Conservation (phyloP, 2,797 vertebrate species). For the Siniperca undulata region DNA sequence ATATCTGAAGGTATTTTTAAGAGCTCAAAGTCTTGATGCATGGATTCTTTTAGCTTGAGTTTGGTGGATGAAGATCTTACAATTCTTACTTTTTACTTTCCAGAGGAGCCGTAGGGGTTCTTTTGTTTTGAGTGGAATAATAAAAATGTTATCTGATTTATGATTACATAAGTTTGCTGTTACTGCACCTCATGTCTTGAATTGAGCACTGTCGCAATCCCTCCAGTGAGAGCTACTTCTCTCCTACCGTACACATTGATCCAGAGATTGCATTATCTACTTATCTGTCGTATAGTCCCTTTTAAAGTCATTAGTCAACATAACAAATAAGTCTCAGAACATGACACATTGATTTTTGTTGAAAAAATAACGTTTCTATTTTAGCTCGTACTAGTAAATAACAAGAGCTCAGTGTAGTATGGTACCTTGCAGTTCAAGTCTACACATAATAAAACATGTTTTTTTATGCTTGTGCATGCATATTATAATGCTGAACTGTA, state of each 20-base stretch:
- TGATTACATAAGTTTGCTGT: slow-evolving; percentile 50
- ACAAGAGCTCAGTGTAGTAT: slow-evolving; percentile 17
- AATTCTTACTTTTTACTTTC: slow-evolving; percentile 34
- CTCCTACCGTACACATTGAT: slow-evolving; percentile 56
- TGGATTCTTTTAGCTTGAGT: slow-evolving; percentile 70
- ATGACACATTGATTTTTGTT: slow-evolving; percentile 36
- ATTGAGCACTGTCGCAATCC: slow-evolving; percentile 32
- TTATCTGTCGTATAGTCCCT: slow-evolving; percentile 39
- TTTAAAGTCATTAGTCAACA: slow-evolving; percentile 40
- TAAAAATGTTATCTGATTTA: slow-evolving; percentile 34
- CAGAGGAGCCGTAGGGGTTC: slow-evolving; percentile 6
- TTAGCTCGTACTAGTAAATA: slow-evolving; percentile 5
- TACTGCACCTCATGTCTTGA: slow-evolving; percentile 48
- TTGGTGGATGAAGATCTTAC: slow-evolving; percentile 47
- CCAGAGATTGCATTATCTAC: slow-evolving; percentile 53
- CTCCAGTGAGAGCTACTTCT: slow-evolving; percentile 49
- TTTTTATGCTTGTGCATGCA: slow-evolving; percentile 37
- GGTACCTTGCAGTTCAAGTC: slow-evolving; percentile 23
- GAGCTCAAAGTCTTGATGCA: slow-evolving; percentile 75
- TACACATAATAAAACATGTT: slow-evolving; percentile 9
- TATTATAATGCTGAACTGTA: slow-evolving; percentile 24
- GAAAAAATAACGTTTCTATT: slow-evolving; percentile 28
- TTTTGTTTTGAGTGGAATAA: slow-evolving; percentile 49
- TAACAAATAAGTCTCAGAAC: slow-evolving; percentile 54
- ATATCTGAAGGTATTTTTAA: slow-evolving; percentile 85